Conservation (phyloP, 2,113 vertebrate species). For the Apodemus sylvaticus region DNA sequence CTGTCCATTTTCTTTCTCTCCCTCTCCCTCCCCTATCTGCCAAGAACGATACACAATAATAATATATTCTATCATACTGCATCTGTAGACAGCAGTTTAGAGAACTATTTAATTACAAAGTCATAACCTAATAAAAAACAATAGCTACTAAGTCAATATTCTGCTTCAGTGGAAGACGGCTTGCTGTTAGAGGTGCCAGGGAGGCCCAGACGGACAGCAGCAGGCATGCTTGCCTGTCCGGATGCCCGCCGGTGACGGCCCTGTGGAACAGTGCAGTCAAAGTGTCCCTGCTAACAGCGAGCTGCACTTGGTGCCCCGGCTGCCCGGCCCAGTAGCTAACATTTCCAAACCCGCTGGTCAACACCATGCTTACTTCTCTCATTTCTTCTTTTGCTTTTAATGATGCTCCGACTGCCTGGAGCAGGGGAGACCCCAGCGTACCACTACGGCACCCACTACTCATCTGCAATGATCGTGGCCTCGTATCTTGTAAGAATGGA, state of each 20-base stretch:
- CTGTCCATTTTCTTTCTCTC: background rate
- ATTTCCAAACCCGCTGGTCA: background rate
- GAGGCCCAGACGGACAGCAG: background rate
- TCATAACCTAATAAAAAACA: background rate
- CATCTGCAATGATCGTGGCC: conserved; percentile 98
- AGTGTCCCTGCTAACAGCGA: background rate
- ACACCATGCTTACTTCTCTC: background rate
- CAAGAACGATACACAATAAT: conserved; percentile 26
- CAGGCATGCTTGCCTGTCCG: background rate
- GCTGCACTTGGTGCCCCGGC: background rate
- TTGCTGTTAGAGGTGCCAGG: fast-evolving
- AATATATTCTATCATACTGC: background rate
- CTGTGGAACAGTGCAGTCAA: fast-evolving
- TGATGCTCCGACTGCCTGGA: conserved; percentile 44
- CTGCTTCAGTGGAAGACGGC: background rate
- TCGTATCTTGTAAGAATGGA: conserved; percentile 98
- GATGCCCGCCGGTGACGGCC: too few species aligned
- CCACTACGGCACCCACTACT: conserved; percentile 99
- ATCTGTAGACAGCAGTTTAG: background rate
- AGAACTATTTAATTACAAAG: background rate
- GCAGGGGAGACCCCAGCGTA: conserved; percentile 98
- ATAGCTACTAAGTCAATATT: background rate
- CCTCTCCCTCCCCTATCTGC: too few species aligned
- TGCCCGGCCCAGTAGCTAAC: background rate
- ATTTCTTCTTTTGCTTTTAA: conserved; percentile 6